A percentile compares a stretch with the other conserved stretches of the same genome.
Evolutionary conservation across 1,140 invertebrate species (phyloP).

Genomic region (Teleogryllus occipitalis): DNA sequence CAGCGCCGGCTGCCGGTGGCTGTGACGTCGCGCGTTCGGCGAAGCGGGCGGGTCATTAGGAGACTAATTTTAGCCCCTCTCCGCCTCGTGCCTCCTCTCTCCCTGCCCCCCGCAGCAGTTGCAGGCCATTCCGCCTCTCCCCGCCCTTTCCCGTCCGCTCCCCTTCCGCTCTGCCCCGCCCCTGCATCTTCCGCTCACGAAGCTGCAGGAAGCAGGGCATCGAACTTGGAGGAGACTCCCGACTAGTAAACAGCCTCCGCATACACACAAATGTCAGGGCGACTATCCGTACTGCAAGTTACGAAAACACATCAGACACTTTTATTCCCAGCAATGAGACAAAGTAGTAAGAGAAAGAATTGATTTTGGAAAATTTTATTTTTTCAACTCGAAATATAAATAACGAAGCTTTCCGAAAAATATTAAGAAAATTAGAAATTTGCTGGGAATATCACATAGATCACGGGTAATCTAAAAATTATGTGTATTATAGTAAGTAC

Average conservation of each 20-base stretch:
- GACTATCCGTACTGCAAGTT: too few species aligned
- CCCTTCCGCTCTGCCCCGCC: neutral
- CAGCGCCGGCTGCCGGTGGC: neutral
- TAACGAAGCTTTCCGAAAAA: too few species aligned
- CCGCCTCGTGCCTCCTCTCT: constrained; percentile 28
- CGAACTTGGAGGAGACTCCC: neutral
- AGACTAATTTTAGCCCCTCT: neutral
- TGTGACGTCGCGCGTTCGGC: neutral
- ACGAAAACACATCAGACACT: too few species aligned
- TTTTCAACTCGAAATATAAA: too few species aligned
- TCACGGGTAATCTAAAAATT: too few species aligned
- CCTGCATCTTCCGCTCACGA: neutral
- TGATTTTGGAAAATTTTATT: too few species aligned
- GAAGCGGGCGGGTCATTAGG: neutral
- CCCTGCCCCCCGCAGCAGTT: constrained; percentile 31
- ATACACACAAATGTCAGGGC: neutral
- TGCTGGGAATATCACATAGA: too few species aligned
- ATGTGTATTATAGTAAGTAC: too few species aligned
- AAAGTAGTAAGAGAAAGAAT: too few species aligned
- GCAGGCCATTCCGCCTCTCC: constrained; percentile 21
- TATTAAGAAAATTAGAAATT: too few species aligned
- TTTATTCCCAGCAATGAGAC: too few species aligned
- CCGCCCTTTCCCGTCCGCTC: constrained; percentile 25
- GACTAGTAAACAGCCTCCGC: neutral
- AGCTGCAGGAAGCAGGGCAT: neutral